Percentiles rank a stretch among this genome's conserved stretches.
phyloP scores from a whole-genome alignment of 2,113 vertebrate species.

The Elanoides forficatus region DNA sequence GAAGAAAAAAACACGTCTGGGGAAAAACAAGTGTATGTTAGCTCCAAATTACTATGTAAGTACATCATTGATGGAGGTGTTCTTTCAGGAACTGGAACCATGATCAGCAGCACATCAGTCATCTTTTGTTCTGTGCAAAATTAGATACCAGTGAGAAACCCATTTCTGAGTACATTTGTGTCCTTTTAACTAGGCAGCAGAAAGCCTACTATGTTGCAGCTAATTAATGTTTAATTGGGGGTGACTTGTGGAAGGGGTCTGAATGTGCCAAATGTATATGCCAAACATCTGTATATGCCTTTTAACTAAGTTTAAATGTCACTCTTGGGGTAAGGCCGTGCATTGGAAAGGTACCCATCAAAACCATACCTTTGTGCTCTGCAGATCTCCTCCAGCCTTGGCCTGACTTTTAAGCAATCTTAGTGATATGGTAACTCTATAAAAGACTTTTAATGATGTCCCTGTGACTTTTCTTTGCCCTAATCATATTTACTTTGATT shows the following conservation, averaged over 20 bases:
- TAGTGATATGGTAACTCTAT: background rate
- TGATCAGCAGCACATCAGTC: background rate
- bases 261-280: background rate
- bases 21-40: background rate
- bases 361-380: background rate
- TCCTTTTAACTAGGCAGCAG: background rate
- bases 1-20: background rate
- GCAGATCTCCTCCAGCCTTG: background rate
- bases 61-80: background rate
- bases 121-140: background rate
- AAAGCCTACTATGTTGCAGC: background rate
- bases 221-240: background rate
- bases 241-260: background rate
- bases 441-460: background rate
- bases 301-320: background rate
- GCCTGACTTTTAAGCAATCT: background rate
- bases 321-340: background rate
- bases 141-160: background rate
- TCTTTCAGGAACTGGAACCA: background rate
- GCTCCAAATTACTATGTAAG: background rate
- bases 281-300: background rate
- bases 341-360: background rate
- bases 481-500: background rate
- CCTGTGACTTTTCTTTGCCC: background rate
- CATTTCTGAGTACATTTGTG: background rate